Conservation (phyloP, 1,140 invertebrate genomes). For the Cotesia glomerata region DNA sequence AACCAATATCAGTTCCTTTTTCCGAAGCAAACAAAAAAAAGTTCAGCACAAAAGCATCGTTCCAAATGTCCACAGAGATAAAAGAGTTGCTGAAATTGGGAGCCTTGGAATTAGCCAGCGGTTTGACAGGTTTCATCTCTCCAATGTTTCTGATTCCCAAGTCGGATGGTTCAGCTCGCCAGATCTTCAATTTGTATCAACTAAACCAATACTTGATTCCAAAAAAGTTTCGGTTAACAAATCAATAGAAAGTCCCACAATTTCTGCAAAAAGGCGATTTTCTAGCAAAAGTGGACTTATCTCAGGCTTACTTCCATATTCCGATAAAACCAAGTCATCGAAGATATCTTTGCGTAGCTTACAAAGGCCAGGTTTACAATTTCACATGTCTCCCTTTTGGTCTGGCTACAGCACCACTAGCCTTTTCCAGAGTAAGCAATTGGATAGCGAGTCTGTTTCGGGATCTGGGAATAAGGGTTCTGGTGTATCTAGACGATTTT, state of each 20-base stretch:
- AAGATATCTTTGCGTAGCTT: conserved; percentile 40
- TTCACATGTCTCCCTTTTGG: conserved; percentile 41
- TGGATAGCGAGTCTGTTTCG: too few relatives aligned
- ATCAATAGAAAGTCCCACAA: conserved; percentile 37
- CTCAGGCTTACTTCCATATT: conserved; percentile 48
- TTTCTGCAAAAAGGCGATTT: conserved; percentile 46
- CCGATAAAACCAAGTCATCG: conserved; percentile 42
- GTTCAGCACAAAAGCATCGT: not conserved
- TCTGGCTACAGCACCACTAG: too few relatives aligned
- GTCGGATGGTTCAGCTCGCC: conserved; percentile 12
- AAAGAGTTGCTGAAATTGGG: conserved; percentile 20
- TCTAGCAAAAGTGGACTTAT: conserved; percentile 46
- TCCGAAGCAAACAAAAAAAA: not conserved
- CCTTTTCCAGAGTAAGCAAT: too few relatives aligned
- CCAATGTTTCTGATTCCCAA: conserved; percentile 46
- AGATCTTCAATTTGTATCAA: conserved; percentile 44
- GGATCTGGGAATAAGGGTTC: too few relatives aligned
- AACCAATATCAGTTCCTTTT: not conserved
- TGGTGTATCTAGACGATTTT: too few relatives aligned
- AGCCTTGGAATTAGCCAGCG: conserved; percentile 31
- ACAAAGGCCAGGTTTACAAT: conserved; percentile 36
- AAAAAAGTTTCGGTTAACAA: conserved; percentile 42
- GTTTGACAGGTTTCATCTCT: conserved; percentile 42
- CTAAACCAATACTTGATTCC: conserved; percentile 41
- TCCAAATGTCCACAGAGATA: conserved; percentile 38